Evolutionary conservation across 2,113 vertebrate species (phyloP).

Genomic region (Cavia aperea): DNA sequence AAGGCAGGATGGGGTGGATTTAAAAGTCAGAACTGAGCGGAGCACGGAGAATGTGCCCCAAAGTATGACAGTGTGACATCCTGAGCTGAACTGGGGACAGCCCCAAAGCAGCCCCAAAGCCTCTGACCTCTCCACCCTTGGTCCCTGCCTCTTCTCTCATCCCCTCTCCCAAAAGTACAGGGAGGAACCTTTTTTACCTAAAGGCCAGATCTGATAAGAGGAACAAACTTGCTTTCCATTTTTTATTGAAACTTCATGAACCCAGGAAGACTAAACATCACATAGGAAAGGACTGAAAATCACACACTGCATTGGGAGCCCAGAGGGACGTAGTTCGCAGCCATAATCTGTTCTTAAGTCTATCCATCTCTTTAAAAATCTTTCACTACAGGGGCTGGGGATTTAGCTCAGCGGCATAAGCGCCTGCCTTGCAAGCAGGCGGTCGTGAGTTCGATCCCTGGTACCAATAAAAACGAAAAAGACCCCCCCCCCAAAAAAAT

Average conservation of each 20-base stretch:
- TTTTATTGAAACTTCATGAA: not conserved
- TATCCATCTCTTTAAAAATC: not conserved
- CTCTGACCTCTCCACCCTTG: not conserved
- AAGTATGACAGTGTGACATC: not conserved
- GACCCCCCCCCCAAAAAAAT: not conserved
- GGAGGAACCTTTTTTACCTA: not conserved
- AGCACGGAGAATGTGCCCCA: not conserved
- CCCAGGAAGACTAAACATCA: not conserved
- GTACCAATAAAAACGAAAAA: no score
- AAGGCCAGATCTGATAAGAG: not conserved
- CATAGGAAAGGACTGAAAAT: not conserved
- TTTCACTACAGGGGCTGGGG: not conserved
- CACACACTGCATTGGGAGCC: not conserved
- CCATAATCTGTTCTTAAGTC: not conserved
- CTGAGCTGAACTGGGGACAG: not conserved
- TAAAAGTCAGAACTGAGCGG: not conserved
- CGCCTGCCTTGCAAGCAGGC: no score
- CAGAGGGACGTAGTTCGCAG: not conserved
- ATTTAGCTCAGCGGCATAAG: no score
- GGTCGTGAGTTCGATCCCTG: no score
- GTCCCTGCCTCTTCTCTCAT: not conserved
- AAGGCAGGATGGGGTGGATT: not conserved
- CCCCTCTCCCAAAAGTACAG: not conserved
- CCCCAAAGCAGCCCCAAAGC: no score
- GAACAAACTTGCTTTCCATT: not conserved